Evolutionary conservation across 2,113 vertebrate species (phyloP).

Genomic region (Spermophilus dauricus): DNA sequence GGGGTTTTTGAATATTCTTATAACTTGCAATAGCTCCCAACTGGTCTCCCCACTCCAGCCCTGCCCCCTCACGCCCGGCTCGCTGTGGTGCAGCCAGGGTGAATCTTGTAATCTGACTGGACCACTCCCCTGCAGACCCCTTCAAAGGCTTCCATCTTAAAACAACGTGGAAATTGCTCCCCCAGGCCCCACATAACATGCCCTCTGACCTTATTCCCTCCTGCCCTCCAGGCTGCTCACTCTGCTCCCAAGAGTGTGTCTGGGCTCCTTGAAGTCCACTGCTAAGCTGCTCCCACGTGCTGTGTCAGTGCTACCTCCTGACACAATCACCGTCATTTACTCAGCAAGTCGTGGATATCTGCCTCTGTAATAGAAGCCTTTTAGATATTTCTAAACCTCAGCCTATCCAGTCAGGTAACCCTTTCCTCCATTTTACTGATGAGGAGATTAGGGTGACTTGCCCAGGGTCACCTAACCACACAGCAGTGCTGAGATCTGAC

Average conservation of each 20-base stretch:
- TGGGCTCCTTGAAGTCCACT: neutral
- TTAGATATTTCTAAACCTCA: neutral
- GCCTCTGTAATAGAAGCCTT: too few species aligned
- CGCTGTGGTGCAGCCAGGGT: neutral
- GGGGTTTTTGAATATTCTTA: neutral
- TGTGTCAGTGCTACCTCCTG: neutral
- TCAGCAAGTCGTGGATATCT: fast-evolving
- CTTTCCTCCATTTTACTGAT: neutral
- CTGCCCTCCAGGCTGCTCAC: fast-evolving
- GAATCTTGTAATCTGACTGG: neutral
- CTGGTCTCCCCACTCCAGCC: neutral
- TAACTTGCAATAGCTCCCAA: neutral
- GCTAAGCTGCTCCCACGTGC: neutral
- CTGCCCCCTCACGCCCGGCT: neutral
- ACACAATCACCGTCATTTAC: neutral
- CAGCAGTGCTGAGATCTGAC: fast-evolving
- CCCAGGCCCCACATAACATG: neutral
- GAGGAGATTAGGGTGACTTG: neutral
- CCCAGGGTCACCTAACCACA: neutral
- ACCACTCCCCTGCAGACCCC: neutral
- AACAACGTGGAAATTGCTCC: too few species aligned
- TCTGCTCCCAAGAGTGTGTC: neutral
- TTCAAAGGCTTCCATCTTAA: neutral
- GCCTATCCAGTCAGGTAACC: neutral
- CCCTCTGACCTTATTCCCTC: neutral